Base-by-base conservation (phyloP, 2,113 vertebrate species). In the Charadrius vociferus region DNA sequence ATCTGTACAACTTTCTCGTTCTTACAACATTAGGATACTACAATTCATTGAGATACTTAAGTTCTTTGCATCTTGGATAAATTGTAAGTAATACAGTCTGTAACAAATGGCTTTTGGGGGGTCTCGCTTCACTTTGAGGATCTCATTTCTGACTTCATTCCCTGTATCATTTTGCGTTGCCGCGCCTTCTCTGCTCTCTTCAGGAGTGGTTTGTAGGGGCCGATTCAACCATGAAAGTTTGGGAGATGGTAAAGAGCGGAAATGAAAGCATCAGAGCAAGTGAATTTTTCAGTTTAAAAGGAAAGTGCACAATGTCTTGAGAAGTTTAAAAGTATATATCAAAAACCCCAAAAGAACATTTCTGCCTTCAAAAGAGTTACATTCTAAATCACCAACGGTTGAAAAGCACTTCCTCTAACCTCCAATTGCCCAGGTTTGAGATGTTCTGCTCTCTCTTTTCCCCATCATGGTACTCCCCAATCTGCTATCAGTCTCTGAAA, bases 401-500 rank as follows among this genome's bases (percentile, higher is more conserved):
- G 81, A 85, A 85, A 72, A 72, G 50, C 68, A 27, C 15, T 77
- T 90, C 83, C 88, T 94, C 70, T 72, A 56, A 72, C 61, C 67
- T 78, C 72, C 80, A 62, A 83, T 14, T 53, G 86, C 53, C 58
- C 59, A 81, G 83, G 37, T 58, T 36, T 74, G 58, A 89, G 91
- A 91, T 89, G 92, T 56, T 96, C 80, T 92, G 88, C 73, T 88
- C 78, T 56, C 58, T 37, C n/a, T 43, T 41, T 24, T 7, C 47
- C 43, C 39, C 53, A 52, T 89, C 52, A 29, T 6, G 29, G 68
- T 43, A 79, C 80, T 89, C 95, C 87, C 92, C 79, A 43, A 89
- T 56, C 94, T 91, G 77, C 95, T 87, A 89, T 91, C 65, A 95
- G 78, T 6, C 91, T 87, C 88, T 41, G 66, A 89, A 97, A 74